Percentiles rank a stretch among this genome's conserved stretches.
Evolutionary conservation across 2,888 invertebrate species (phyloP).

Genomic region (Dasysyrphus albostriatus): DNA sequence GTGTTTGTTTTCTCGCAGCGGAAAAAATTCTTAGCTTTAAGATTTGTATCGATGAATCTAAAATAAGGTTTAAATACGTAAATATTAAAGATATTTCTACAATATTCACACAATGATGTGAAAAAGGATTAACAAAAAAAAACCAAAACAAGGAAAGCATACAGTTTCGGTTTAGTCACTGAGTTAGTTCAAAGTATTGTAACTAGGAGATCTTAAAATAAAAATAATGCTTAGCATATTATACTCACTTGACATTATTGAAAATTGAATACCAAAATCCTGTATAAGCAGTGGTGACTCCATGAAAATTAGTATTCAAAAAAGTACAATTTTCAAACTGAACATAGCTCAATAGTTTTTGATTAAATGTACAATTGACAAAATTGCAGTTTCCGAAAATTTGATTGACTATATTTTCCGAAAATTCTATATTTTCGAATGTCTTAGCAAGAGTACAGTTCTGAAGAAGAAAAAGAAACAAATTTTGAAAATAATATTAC

Average conservation of each 20-base stretch:
- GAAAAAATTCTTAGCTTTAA: conserved; percentile 85
- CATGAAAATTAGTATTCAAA: conserved; percentile 88
- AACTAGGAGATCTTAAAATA: no score
- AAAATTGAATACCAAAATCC: conserved; percentile 87
- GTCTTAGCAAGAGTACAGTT: conserved; percentile 82
- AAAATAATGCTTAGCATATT: no score
- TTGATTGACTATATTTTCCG: conserved; percentile 87
- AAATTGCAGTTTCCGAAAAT: conserved; percentile 87
- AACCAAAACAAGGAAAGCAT: no score
- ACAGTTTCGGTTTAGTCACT: no score
- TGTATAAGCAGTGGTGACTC: conserved; percentile 89
- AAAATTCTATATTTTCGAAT: conserved; percentile 85
- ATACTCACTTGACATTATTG: conserved; percentile 86
- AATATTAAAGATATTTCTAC: no score
- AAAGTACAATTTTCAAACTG: conserved; percentile 89
- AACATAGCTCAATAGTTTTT: conserved; percentile 89
- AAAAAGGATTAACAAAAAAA: no score
- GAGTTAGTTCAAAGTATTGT: no score
- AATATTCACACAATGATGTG: no score
- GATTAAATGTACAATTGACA: conserved; percentile 87
- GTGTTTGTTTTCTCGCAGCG: conserved; percentile 85
- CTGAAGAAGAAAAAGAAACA: conserved; percentile 79
- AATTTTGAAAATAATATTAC: neutral
- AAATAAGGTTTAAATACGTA: neutral
- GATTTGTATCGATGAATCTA: conserved; percentile 86